Evolutionary conservation across 2,797 vertebrate genomes (phyloP), one percentile per base, ranked within the genome.

Genomic region (Scolopax rusticola): DNA sequence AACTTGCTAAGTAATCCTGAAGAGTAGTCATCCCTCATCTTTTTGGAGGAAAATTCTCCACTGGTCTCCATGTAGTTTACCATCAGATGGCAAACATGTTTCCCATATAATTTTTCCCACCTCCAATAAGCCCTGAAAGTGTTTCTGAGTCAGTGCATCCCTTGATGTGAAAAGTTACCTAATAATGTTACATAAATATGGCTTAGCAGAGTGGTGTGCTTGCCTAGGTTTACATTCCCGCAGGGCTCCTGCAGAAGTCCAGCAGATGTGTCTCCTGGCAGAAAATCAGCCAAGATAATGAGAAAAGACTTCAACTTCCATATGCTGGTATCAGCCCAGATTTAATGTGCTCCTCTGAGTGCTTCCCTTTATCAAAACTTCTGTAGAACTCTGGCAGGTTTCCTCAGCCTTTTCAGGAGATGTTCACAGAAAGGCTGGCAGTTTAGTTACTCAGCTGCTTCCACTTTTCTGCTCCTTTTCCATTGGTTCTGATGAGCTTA

Each of bases 211-310:
- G 76, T 87, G 54, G 19, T 90, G 79, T 84, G 82, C 61, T 87
- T 94, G 80, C 69, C n/a, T 91, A 20, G 57, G 40, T 79, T 92
- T 95, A 40, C 59, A 84, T 88, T 95, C 94, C 93, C 83, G 0
- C 47, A 53, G 85, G 94, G 36, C 38, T 88, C 18, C 51, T 78
- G 65, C 82, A 78, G 84, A 96, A 96, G 96, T 96, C 94, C 95
- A 95, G 85, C 95, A 96, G 94, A 95, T 93, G 96, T 61, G 84
- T 92, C 96, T 95, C 70, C 91, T 95, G 95, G 96, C 89, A 97
- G 83, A 94, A 96, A 96, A 93, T 94, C 93, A 96, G 83, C 93
- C 85, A 89, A 93, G 91, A 91, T 96, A 95, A 96, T 93, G 87
- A 96, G 95, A 95, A 97, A 93, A 96, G 61, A 75, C 79, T 95